Evolutionary conservation across 2,888 invertebrate genomes (phyloP).

Genomic region (Adelphocoris suturalis): DNA sequence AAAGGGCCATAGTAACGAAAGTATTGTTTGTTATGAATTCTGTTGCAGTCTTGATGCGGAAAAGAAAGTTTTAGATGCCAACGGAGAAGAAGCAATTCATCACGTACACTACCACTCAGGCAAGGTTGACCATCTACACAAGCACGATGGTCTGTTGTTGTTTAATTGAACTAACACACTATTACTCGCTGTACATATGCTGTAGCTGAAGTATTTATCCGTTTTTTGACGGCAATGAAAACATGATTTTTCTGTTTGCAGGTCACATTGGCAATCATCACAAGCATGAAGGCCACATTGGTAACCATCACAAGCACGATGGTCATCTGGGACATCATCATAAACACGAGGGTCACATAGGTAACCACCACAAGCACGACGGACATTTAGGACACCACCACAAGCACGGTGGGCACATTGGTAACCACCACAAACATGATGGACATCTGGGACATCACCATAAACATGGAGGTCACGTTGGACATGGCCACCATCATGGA

Average conservation of each 20-base stretch:
- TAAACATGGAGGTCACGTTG: conserved; percentile 75
- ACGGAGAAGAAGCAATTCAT: conserved; percentile 64
- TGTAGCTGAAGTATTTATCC: not conserved
- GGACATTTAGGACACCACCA: conserved; percentile 74
- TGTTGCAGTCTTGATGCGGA: conserved; percentile 60
- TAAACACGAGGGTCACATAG: conserved; percentile 75
- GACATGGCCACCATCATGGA: conserved; percentile 75
- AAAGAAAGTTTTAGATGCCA: conserved; percentile 62
- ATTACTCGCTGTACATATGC: conserved; percentile 32
- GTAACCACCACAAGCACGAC: conserved; percentile 75
- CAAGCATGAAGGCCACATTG: conserved; percentile 76
- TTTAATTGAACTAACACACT: conserved; percentile 4
- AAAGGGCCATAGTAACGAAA: no score
- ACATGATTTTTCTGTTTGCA: not conserved
- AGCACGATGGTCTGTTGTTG: conserved; percentile 74
- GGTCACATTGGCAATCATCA: conserved; percentile 76
- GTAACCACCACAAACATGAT: conserved; percentile 75
- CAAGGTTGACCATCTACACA: conserved; percentile 72
- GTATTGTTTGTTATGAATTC: no score
- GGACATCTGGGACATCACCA: conserved; percentile 75
- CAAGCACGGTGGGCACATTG: conserved; percentile 75
- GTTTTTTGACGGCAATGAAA: not conserved
- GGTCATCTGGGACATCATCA: conserved; percentile 76
- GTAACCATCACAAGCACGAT: conserved; percentile 76
- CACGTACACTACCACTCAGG: conserved; percentile 69